Evolutionary conservation across 2,888 invertebrate genomes (phyloP).

Genomic region (Isotomurus palustris): DNA sequence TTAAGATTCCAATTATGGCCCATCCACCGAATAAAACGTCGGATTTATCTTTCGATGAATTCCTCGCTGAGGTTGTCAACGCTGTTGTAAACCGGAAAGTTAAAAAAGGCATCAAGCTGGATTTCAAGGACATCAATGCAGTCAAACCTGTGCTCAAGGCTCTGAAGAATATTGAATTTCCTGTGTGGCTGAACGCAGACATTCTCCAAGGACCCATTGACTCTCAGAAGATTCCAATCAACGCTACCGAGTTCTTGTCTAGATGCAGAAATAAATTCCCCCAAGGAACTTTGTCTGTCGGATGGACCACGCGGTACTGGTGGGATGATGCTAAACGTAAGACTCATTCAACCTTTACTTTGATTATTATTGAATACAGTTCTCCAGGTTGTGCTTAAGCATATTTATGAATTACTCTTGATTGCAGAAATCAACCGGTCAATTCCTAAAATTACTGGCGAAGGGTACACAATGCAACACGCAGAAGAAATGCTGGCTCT

Average conservation of each 20-base stretch:
- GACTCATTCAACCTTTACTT: slow-evolving; percentile 33
- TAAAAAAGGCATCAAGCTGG: slow-evolving; percentile 76
- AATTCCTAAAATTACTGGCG: slow-evolving; percentile 20
- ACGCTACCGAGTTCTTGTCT: slow-evolving; percentile 58
- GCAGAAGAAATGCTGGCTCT: slow-evolving; percentile 64
- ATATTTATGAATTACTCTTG: no score
- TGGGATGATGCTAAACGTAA: slow-evolving; percentile 48
- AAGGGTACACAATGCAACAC: slow-evolving; percentile 51
- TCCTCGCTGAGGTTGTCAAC: slow-evolving; percentile 60
- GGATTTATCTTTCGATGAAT: slow-evolving; percentile 69
- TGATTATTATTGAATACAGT: neutral
- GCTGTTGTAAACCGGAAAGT: slow-evolving; percentile 43
- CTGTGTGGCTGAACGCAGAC: slow-evolving; percentile 85
- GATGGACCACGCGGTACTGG: slow-evolving; percentile 73
- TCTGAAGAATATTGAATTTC: slow-evolving; percentile 55
- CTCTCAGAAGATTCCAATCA: slow-evolving; percentile 58
- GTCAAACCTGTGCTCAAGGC: slow-evolving; percentile 53
- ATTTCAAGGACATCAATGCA: slow-evolving; percentile 76
- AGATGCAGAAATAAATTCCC: slow-evolving; percentile 57
- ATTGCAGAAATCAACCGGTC: neutral
- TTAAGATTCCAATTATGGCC: slow-evolving; percentile 72
- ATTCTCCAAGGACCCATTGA: slow-evolving; percentile 72
- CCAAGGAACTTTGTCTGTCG: slow-evolving; percentile 67
- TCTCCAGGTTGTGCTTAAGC: no score
- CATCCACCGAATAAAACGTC: slow-evolving; percentile 71